Evolutionary conservation across 92 coral and sea anemone species (phyloP), one percentile per base, ranked within the genome.

Genomic region (Bergia sp.): DNA sequence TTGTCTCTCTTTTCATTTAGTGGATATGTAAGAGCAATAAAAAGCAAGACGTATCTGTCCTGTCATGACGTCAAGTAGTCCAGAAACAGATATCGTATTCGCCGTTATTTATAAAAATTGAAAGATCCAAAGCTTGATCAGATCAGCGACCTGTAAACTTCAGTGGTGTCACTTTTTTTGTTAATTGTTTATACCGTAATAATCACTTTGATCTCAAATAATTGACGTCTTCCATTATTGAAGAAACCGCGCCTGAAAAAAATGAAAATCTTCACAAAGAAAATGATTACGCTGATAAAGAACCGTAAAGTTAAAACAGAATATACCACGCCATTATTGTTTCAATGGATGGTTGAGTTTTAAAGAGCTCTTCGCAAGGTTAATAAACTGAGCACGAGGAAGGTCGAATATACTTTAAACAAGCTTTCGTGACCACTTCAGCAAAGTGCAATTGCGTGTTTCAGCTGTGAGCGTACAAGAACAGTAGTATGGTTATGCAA

Each of bases 351-450:
- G 66, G 57, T 44, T 84, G 65, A 36, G 45, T 84, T 44, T 69
- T 23, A 42, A 65, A 82, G 79, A 16, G 37, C 73, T 42, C 64
- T 37, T 71, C 23, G 53, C 40, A 83, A 29, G 75, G 87, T 71
- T 84, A 84, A 84, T 84, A 12, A 47, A 83, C 39, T 11, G 37
- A 29, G 87, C 87, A 84, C 87, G 87, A 84, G 87, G 76, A 72
- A 10, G 79, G 79, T 84, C 87, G 45, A 72, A 84, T 84, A 84
- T 84, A 16, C 29, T 67, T 15, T 45, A 12, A 36, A 47, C 42
- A 37, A 5, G 77, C 42, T 84, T 84, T 45, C 87, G 87, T 84
- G 87, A 84, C 87, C 29, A 36, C 75, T 71, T 80, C 11, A 67
- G 36, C 61, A 16, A 13, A 69, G 38, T 67, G 37, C 2, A 4